Base-by-base conservation (phyloP, 2,888 invertebrate species). In the Prosopocoilus inquinatus region DNA sequence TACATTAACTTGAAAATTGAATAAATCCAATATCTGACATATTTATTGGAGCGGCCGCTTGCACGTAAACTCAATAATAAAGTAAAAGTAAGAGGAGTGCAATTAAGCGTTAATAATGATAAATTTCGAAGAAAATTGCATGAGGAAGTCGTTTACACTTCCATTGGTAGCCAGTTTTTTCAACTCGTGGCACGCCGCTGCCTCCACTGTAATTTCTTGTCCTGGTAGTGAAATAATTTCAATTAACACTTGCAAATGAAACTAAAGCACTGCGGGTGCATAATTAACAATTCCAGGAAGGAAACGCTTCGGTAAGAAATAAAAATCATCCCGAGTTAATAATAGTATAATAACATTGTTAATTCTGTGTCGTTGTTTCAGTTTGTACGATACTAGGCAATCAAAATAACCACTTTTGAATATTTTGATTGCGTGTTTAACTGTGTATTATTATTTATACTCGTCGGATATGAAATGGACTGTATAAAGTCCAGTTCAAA, bases 21-120 rank as follows among this genome's bases (percentile, higher is more conserved):
- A 28, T 28, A 28, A 28, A 28, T 28, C 5, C 20, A 28, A 28
- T 28, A 28, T 3, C 16, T 16, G 16, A 16, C 20, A 28, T 5
- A 28, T 28, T 28, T 28, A 28, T 28, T 28, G 20, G 20, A 7
- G 20, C 20, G 5, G 9, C 7, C 38, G 12, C 12, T 7, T 7
- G 12, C 3, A 38, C 11, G 11, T 8, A 11, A 38, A 38, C 5
- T 12, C 7, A 38, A 38, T 11, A 38, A 38, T 12, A 38, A 38
- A 38, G 11, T 11, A 38, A 15, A 15, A 11, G 16, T 16, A 41
- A n/a, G 41, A 41, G 15, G 41, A 41, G 12, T 41, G n/a, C 15
- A 41, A 41, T 41, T 41, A 41, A 41, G 41, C 9, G 16, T 15
- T 38, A 38, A 38, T 41, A 41, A 41, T 41, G 41, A 41, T 11